Evolutionary conservation across 2,888 invertebrate species (phyloP).

Genomic region (Onchidella celtica): DNA sequence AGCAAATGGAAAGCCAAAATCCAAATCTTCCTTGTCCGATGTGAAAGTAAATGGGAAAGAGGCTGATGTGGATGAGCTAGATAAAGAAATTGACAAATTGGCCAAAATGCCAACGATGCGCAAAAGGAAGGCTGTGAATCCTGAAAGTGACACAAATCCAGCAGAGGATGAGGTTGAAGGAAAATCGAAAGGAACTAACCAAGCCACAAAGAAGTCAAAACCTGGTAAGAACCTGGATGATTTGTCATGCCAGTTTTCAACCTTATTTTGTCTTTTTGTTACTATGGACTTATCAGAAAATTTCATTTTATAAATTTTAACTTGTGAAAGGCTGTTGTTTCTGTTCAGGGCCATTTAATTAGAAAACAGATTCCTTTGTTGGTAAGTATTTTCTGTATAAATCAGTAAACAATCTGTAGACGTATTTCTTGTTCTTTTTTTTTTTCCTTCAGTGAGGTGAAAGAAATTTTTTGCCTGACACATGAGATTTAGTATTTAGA

Average conservation of each 20-base stretch:
- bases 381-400: too few species aligned
- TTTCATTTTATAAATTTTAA: too few species aligned
- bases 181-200: background rate
- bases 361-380: too few species aligned
- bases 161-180: constrained; percentile 13
- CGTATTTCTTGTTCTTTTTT: too few species aligned
- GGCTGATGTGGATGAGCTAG: constrained; percentile 62
- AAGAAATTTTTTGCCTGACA: too few species aligned
- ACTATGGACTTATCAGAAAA: background rate
- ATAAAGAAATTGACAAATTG: constrained; percentile 64
- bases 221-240: constrained; percentile 27
- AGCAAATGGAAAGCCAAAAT: constrained; percentile 23
- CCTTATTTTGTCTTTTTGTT: background rate
- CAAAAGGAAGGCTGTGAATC: constrained; percentile 52
- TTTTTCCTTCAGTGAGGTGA: too few species aligned
- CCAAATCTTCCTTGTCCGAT: constrained; percentile 17
- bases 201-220: constrained; percentile 9
- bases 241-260: background rate
- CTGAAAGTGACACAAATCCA: constrained; percentile 33
- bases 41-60: constrained; percentile 36
- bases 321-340: too few species aligned
- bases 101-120: constrained; percentile 52
- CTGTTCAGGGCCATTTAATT: too few species aligned
- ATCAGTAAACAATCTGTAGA: too few species aligned
- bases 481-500: too few species aligned